Conservation (phyloP, 2,888 invertebrate genomes). For the Baronia brevicornis region DNA sequence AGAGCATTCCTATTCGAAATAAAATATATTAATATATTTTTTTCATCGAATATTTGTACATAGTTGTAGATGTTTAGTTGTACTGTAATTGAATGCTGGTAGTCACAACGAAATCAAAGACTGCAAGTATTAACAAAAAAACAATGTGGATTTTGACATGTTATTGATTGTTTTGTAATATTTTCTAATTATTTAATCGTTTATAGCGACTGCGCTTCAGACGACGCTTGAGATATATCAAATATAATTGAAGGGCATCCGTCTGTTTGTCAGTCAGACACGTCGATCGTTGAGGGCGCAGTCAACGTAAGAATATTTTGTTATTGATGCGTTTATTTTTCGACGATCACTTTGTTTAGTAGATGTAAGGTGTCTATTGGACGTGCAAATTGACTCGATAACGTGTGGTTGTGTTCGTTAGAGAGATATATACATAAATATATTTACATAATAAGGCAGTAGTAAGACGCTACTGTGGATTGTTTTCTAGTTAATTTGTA, state of each 20-base stretch:
- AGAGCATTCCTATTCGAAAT: constrained; percentile 60
- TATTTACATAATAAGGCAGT: too few relatives aligned
- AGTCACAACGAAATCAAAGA: constrained; percentile 75
- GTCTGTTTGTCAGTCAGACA: too few relatives aligned
- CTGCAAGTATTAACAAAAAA: constrained; percentile 59
- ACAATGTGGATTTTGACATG: constrained; percentile 46
- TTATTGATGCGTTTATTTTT: constrained; percentile 66
- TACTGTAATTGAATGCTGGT: constrained; percentile 54
- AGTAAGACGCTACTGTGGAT: too few relatives aligned
- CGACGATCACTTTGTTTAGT: constrained; percentile 58
- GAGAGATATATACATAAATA: too few relatives aligned
- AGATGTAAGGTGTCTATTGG: constrained; percentile 28
- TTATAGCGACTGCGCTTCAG: too few relatives aligned
- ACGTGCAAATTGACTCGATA: constrained; percentile 6
- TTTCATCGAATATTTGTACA: constrained; percentile 66
- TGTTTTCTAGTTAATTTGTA: constrained; percentile 8
- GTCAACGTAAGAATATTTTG: constrained; percentile 36
- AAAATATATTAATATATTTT: constrained; percentile 23
- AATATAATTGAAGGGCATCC: too few relatives aligned
- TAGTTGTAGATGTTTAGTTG: constrained; percentile 36
- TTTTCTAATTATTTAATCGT: constrained; percentile 63
- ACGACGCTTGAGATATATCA: too few relatives aligned
- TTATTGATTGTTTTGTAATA: constrained; percentile 41
- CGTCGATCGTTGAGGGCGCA: constrained; percentile 9
- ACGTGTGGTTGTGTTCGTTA: too few relatives aligned